phyloP scores from a whole-genome alignment of 2,888 invertebrate species.

The Hypomecis atomaria region DNA sequence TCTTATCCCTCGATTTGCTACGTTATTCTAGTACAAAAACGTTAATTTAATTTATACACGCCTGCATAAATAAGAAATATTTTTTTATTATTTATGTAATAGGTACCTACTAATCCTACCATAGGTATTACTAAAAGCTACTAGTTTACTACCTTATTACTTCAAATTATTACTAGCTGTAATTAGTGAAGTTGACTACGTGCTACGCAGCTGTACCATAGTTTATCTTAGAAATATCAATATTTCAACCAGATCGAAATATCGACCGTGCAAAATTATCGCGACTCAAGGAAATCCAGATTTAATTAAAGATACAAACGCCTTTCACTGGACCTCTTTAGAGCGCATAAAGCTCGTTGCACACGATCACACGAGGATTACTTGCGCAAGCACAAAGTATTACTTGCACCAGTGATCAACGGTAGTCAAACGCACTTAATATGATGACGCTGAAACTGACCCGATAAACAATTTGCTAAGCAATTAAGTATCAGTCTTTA shows the following conservation, averaged over 20 bases:
- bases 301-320: slow-evolving; percentile 37
- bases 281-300: slow-evolving; percentile 43
- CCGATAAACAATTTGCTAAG: too few relatives aligned
- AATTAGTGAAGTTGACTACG: too few relatives aligned
- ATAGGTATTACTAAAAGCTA: too few relatives aligned
- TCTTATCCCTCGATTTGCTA: too few relatives aligned
- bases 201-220: not conserved
- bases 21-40: too few relatives aligned
- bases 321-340: slow-evolving; percentile 40
- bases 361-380: not conserved
- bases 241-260: slow-evolving; percentile 35
- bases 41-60: too few relatives aligned
- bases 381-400: not conserved
- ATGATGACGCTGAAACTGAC: too few relatives aligned
- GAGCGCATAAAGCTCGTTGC: slow-evolving; percentile 8
- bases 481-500: too few relatives aligned
- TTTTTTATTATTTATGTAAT: too few relatives aligned
- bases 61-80: too few relatives aligned
- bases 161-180: not conserved
- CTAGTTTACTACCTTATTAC: not conserved
- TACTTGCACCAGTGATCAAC: not conserved
- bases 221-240: slow-evolving; percentile 28
- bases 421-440: not conserved
- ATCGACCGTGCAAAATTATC: slow-evolving; percentile 37
- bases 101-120: too few relatives aligned